A percentile compares a stretch with the other conserved stretches of the same genome.
These are phyloP conservation scores for Harpalus rubripes DNA, from an alignment of 2,888 invertebrate genomes.

Conservation along the genomic window DNA sequence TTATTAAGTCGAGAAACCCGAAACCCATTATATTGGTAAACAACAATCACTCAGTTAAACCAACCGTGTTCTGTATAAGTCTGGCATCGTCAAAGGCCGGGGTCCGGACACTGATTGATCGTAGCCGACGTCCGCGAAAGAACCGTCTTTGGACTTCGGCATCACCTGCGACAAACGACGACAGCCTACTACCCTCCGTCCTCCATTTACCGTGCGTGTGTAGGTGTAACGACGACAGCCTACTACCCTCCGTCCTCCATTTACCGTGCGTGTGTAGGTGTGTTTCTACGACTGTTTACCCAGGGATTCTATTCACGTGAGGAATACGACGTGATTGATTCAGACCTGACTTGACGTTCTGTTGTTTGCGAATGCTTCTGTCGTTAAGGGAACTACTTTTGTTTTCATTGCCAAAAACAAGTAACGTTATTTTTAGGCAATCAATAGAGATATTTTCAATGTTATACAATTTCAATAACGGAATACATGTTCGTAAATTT, in stretches of 20 bases:
- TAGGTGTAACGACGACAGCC: slow-evolving; percentile 5
- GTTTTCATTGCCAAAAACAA: slow-evolving; percentile 37
- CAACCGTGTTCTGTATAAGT: slow-evolving; percentile 34
- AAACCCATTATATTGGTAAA: slow-evolving; percentile 56
- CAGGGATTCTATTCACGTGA: slow-evolving; percentile 50
- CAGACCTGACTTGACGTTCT: slow-evolving; percentile 53
- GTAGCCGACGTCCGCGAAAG: slow-evolving; percentile 15
- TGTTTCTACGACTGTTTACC: slow-evolving; percentile 42
- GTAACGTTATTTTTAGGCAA: neutral
- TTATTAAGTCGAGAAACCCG: slow-evolving; percentile 33
- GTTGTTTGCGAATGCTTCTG: slow-evolving; percentile 51
- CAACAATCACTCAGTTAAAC: slow-evolving; percentile 56
- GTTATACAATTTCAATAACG: neutral
- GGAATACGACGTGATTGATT: slow-evolving; percentile 58
- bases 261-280: neutral
- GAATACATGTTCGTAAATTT: slow-evolving; percentile 9
- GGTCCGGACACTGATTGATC: slow-evolving; percentile 39
- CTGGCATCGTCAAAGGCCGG: slow-evolving; percentile 9
- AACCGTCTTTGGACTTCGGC: neutral
- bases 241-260: neutral
- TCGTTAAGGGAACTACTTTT: slow-evolving; percentile 49
- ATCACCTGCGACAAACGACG: slow-evolving; percentile 37
- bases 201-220: neutral
- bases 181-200: slow-evolving; percentile 3
- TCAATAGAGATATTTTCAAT: slow-evolving; percentile 16